Percentiles rank a stretch among this genome's conserved stretches.
phyloP scores from a whole-genome alignment of 1,140 invertebrate genomes.

The Phocides pigmalion region DNA sequence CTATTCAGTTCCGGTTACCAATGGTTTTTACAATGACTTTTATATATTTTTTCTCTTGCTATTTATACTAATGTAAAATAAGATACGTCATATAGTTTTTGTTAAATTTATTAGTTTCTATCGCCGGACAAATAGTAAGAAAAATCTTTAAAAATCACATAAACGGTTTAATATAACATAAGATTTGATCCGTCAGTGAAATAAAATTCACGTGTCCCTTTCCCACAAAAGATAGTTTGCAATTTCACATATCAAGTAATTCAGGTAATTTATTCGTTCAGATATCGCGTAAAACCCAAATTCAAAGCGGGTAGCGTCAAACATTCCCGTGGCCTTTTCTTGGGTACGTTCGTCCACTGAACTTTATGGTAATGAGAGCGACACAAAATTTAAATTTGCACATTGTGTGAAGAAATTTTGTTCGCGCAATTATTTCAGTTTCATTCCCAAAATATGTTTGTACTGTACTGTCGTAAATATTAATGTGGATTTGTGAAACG shows the following conservation, averaged over 20 bases:
- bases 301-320: constrained; percentile 7
- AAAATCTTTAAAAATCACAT: neutral
- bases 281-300: constrained; percentile 15
- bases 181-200: neutral
- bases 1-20: too few relatives aligned
- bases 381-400: constrained; percentile 19
- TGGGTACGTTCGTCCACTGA: constrained; percentile 1
- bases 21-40: too few relatives aligned
- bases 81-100: too few relatives aligned
- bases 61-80: too few relatives aligned
- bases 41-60: too few relatives aligned
- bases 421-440: constrained; percentile 25
- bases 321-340: constrained; percentile 8
- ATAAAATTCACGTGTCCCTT: neutral
- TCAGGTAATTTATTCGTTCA: constrained; percentile 17
- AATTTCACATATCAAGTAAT: constrained; percentile 13
- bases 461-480: constrained; percentile 31
- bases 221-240: constrained; percentile 8
- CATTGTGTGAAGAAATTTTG: constrained; percentile 19
- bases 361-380: constrained; percentile 15
- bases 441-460: constrained; percentile 22
- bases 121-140: too few relatives aligned
- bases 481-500: constrained; percentile 32
- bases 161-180: neutral
- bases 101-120: too few relatives aligned